Conservation (phyloP, 2,888 invertebrate genomes). For the Dione juno region DNA sequence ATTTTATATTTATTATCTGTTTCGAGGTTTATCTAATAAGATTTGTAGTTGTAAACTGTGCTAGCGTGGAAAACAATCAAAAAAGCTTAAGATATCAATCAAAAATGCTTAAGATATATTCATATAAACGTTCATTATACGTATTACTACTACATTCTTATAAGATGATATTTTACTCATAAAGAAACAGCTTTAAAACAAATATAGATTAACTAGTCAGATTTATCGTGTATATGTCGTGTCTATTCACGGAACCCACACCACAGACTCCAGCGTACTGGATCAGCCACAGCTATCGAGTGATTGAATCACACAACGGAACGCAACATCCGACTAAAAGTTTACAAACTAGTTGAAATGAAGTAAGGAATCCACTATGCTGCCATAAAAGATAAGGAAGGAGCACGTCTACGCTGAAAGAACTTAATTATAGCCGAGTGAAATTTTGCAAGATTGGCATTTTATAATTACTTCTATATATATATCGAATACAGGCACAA, state of each 20-base stretch:
- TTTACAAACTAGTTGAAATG: slow-evolving; percentile 49
- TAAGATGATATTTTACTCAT: not conserved
- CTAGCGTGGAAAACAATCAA: too few species aligned
- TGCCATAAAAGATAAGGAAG: slow-evolving; percentile 43
- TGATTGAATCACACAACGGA: slow-evolving; percentile 65
- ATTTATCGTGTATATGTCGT: slow-evolving; percentile 37
- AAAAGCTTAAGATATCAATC: too few species aligned
- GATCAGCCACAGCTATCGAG: slow-evolving; percentile 61
- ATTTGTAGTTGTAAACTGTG: too few species aligned
- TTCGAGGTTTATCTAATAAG: too few species aligned
- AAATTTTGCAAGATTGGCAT: slow-evolving; percentile 27
- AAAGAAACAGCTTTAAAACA: slow-evolving; percentile 2
- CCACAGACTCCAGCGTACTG: slow-evolving; percentile 59
- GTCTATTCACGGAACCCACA: slow-evolving; percentile 60
- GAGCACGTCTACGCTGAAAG: slow-evolving; percentile 31
- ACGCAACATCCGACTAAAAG: slow-evolving; percentile 58
- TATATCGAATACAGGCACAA: slow-evolving; percentile 1
- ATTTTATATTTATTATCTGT: too few species aligned
- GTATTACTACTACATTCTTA: too few species aligned
- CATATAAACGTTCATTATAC: too few species aligned
- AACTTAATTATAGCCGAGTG: slow-evolving; percentile 29
- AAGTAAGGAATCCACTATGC: slow-evolving; percentile 41
- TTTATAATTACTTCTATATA: slow-evolving; percentile 25
- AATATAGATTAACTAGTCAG: slow-evolving; percentile 29
- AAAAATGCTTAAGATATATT: not conserved